These are phyloP conservation scores for Biston betularia DNA, from an alignment of 2,888 invertebrate species.

Conservation along the genomic window DNA sequence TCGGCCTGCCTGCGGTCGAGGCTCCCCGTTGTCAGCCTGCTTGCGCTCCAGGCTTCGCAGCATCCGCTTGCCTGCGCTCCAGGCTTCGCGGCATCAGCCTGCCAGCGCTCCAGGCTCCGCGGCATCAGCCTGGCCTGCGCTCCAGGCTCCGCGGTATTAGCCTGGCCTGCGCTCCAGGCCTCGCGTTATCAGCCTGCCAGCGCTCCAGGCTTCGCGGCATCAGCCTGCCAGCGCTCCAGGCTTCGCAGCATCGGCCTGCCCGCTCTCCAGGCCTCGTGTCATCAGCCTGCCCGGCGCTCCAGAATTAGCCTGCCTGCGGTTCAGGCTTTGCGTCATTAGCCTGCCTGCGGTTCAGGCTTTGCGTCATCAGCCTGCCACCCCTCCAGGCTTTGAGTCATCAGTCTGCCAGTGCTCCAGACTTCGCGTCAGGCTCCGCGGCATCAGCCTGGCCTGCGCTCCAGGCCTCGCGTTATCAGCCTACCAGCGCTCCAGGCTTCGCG, in stretches of 20 bases:
- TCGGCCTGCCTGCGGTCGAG: conserved; percentile 9
- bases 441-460: neutral
- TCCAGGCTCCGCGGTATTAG: neutral
- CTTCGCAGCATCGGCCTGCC: neutral
- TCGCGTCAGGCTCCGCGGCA: neutral
- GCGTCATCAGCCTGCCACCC: conserved; percentile 1
- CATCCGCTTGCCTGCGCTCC: neutral
- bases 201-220: neutral
- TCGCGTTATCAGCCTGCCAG: neutral
- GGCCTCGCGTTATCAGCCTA: neutral
- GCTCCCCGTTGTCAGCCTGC: conserved; percentile 10
- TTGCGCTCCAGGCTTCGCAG: conserved; percentile 10
- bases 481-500: conserved; percentile 1
- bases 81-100: neutral
- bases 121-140: neutral
- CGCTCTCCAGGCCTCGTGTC: neutral
- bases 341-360: conserved; percentile 13
- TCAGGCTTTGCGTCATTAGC: conserved; percentile 12
- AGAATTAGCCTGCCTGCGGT: conserved; percentile 6
- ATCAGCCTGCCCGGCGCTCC: neutral
- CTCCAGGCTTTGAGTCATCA: neutral
- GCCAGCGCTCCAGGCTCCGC: neutral
- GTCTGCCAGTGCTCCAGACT: neutral
- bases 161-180: neutral
- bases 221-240: neutral